These are phyloP conservation scores for Linnaemya tessellans DNA, from an alignment of 2,888 invertebrate genomes.

Conservation along the genomic window DNA sequence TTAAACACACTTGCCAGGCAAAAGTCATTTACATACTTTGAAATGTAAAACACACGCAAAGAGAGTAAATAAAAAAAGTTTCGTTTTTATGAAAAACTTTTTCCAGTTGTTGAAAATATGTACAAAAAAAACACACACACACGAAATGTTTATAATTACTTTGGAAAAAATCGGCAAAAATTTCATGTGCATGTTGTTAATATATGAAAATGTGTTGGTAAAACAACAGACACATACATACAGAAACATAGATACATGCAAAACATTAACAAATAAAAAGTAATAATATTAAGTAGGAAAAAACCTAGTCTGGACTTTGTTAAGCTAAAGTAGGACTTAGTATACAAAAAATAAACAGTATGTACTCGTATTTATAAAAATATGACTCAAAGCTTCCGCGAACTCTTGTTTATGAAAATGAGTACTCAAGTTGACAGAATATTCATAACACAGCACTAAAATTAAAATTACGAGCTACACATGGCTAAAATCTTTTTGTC, in stretches of 20 bases:
- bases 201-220: slow-evolving; percentile 43
- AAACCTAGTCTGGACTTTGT: slow-evolving; percentile 12
- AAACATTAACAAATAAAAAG: background rate
- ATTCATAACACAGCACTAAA: no score
- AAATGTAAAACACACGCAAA: slow-evolving; percentile 34
- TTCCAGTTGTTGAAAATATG: slow-evolving; percentile 32
- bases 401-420: background rate
- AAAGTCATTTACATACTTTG: slow-evolving; percentile 53
- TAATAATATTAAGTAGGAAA: background rate
- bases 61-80: slow-evolving; percentile 46
- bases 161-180: slow-evolving; percentile 37
- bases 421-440: background rate
- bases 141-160: slow-evolving; percentile 63
- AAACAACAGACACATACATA: background rate
- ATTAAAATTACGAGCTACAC: no score
- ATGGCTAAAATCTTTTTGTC: background rate
- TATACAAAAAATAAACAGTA: background rate
- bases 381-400: background rate
- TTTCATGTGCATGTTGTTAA: slow-evolving; percentile 28
- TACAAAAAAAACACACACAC: background rate
- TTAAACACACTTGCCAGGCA: slow-evolving; percentile 20
- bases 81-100: slow-evolving; percentile 50
- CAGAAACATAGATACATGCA: background rate
- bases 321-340: background rate
- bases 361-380: no score